Evolutionary conservation across 2,797 vertebrate genomes (phyloP).

Genomic region (Argentina silus): DNA sequence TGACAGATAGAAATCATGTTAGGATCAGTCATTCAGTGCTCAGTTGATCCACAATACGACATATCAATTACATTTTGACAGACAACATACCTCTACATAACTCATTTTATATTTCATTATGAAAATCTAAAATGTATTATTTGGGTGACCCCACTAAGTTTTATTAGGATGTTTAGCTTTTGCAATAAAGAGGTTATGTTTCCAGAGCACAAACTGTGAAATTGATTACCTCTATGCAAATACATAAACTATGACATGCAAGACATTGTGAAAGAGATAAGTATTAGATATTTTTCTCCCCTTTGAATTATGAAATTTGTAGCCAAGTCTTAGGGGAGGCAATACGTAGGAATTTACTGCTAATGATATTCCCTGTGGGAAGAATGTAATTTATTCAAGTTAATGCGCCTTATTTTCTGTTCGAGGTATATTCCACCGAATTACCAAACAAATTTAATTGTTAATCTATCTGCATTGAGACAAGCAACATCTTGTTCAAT

Average conservation of each 20-base stretch:
- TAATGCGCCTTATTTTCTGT: conserved; percentile 74
- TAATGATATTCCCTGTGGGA: conserved; percentile 74
- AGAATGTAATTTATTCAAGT: conserved; percentile 74
- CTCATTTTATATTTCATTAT: conserved; percentile 27
- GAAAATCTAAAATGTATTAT: conserved; percentile 34
- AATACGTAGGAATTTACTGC: conserved; percentile 63
- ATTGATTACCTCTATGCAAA: conserved; percentile 57
- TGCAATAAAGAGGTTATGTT: conserved; percentile 48
- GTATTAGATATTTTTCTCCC: conserved; percentile 44
- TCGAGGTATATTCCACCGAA: conserved; percentile 72
- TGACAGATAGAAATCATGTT: conserved; percentile 5
- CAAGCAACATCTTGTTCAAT: conserved; percentile 77
- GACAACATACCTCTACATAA: not conserved
- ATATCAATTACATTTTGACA: conserved; percentile 15
- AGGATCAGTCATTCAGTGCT: not conserved
- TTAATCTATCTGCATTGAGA: conserved; percentile 78
- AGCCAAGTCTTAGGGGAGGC: conserved; percentile 66
- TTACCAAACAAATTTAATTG: conserved; percentile 78
- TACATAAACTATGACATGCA: conserved; percentile 46
- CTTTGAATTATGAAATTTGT: conserved; percentile 64
- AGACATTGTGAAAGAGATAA: conserved; percentile 54
- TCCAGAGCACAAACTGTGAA: conserved; percentile 53
- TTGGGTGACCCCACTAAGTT: conserved; percentile 49
- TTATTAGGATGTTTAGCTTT: conserved; percentile 33
- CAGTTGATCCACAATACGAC: not conserved